phyloP scores from a whole-genome alignment of 2,113 vertebrate species.

The Chamaea fasciata region DNA sequence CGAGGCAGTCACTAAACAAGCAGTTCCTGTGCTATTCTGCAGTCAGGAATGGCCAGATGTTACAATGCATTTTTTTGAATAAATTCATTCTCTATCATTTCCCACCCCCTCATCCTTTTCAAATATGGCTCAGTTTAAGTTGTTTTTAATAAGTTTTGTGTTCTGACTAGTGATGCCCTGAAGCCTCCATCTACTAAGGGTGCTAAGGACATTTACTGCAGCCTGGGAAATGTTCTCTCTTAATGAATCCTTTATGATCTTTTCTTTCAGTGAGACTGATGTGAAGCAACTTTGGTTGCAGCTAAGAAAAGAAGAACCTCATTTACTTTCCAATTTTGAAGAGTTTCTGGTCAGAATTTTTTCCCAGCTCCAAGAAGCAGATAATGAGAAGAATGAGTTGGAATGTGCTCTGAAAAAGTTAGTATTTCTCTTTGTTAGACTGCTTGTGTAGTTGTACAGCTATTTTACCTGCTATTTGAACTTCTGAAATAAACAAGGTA shows the following conservation, averaged over 20 bases:
- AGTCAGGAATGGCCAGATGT: neutral
- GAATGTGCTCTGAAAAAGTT: slow-evolving; percentile 84
- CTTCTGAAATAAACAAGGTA: neutral
- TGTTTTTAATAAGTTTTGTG: neutral
- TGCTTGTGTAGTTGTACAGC: neutral
- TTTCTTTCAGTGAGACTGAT: slow-evolving; percentile 73
- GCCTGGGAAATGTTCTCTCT: neutral
- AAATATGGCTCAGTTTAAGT: neutral
- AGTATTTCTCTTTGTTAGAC: slow-evolving; percentile 14
- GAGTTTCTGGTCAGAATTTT: slow-evolving; percentile 85
- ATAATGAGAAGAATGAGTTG: slow-evolving; percentile 85
- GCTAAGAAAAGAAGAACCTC: slow-evolving; percentile 82
- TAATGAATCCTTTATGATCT: neutral
- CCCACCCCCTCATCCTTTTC: neutral
- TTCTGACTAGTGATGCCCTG: neutral
- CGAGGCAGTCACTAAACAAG: neutral
- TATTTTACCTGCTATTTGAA: neutral
- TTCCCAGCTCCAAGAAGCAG: slow-evolving; percentile 84
- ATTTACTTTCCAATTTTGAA: slow-evolving; percentile 86
- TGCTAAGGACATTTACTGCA: neutral
- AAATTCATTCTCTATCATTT: neutral
- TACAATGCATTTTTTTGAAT: neutral
- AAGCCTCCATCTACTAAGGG: neutral
- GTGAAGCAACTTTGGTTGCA: slow-evolving; percentile 84
- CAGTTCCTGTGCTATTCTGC: neutral